Percentiles rank a stretch among this genome's conserved stretches.
These are phyloP conservation scores for Coelogynopora nodosa DNA, from an alignment of 2,888 invertebrate genomes.

Conservation along the genomic window DNA sequence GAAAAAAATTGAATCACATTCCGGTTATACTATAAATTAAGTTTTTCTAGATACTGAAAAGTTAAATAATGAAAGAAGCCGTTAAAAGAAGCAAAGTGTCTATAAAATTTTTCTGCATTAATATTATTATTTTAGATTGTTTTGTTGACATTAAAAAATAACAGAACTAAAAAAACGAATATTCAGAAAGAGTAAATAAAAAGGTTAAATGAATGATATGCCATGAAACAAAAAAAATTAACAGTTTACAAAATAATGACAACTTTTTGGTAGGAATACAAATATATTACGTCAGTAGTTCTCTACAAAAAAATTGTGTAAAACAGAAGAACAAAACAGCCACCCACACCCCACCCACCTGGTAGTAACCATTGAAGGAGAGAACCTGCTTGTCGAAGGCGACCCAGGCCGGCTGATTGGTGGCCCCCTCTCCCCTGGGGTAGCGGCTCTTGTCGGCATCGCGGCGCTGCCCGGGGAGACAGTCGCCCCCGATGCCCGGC, in stretches of 20 bases:
- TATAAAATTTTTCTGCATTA: too few species aligned
- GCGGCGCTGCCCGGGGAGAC: constrained; percentile 64
- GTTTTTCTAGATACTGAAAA: too few species aligned
- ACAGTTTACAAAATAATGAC: constrained; percentile 36
- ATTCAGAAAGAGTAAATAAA: too few species aligned
- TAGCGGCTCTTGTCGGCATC: constrained; percentile 70
- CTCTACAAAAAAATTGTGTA: neutral
- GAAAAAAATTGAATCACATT: too few species aligned
- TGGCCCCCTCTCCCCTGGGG: constrained; percentile 72
- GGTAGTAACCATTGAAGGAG: constrained; percentile 38
- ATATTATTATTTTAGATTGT: too few species aligned
- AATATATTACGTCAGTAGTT: neutral
- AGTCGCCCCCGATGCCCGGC: constrained; percentile 67
- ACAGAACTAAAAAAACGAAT: too few species aligned
- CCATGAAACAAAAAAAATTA: constrained; percentile 48
- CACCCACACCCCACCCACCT: constrained; percentile 74
- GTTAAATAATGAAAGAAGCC: too few species aligned
- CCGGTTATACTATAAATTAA: too few species aligned
- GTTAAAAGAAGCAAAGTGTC: too few species aligned
- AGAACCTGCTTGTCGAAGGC: constrained; percentile 74
- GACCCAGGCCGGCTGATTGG: constrained; percentile 77
- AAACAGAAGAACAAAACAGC: neutral
- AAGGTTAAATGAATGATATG: neutral
- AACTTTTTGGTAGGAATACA: too few species aligned
- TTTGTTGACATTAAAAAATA: too few species aligned